Conservation (phyloP, 2,113 vertebrate genomes). For the Oncorhynchus gorbuscha region DNA sequence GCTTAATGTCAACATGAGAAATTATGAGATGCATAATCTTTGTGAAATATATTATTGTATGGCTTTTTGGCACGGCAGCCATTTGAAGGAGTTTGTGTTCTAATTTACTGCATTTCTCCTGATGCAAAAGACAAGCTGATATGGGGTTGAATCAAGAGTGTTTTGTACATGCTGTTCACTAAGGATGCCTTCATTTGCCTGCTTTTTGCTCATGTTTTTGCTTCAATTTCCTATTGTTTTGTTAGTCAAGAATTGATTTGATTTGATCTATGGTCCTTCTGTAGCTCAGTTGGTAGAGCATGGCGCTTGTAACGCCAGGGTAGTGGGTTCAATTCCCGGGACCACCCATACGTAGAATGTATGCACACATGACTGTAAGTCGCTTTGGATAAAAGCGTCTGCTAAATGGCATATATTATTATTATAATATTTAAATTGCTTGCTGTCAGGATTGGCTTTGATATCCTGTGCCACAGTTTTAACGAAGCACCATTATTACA, state of each 20-base stretch:
- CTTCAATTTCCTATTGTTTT: constrained; percentile 88
- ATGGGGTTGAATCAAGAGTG: constrained; percentile 25
- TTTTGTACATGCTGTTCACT: constrained; percentile 1
- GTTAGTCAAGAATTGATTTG: constrained; percentile 95
- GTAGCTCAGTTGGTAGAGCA: no score
- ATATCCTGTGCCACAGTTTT: constrained; percentile 79
- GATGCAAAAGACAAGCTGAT: constrained; percentile 15
- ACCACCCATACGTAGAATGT: no score
- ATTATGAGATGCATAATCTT: constrained; percentile 15
- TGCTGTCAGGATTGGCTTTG: constrained; percentile 93
- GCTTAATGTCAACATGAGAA: constrained; percentile 7
- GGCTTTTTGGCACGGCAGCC: constrained; percentile 29
- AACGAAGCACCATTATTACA: constrained; percentile 83
- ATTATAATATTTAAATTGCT: constrained; percentile 96
- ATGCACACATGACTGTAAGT: no score
- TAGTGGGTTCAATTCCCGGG: no score
- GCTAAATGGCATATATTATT: no score
- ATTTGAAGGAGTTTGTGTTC: constrained; percentile 18
- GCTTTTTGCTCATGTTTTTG: constrained; percentile 83
- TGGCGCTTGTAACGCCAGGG: no score
- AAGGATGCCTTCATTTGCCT: constrained; percentile 40
- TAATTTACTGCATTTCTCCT: neutral
- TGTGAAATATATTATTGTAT: neutral
- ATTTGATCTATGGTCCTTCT: no score
- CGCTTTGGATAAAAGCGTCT: no score